A percentile compares a stretch with the other conserved stretches of the same genome.
Evolutionary conservation across 2,888 invertebrate genomes (phyloP).

Genomic region (Aplocera efformata): DNA sequence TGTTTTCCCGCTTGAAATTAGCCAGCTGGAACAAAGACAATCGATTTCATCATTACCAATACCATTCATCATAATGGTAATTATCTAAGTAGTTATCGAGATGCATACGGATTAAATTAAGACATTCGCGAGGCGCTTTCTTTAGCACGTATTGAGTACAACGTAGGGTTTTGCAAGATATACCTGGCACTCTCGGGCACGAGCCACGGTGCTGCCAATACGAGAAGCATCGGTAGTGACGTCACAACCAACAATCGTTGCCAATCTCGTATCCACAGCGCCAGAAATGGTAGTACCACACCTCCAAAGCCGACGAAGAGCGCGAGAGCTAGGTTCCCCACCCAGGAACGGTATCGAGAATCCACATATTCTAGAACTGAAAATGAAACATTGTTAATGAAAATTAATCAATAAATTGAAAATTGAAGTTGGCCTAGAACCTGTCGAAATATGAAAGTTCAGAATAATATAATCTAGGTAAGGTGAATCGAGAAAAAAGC

Average conservation of each 20-base stretch:
- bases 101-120: too few species aligned
- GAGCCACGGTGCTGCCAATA: constrained; percentile 42
- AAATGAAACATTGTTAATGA: constrained; percentile 2
- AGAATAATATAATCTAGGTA: too few species aligned
- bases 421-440: too few species aligned
- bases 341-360: constrained; percentile 53
- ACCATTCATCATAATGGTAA: too few species aligned
- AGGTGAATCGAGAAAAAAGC: too few species aligned
- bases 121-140: too few species aligned
- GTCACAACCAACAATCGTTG: constrained; percentile 44
- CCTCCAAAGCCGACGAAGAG: constrained; percentile 52
- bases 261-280: constrained; percentile 56
- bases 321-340: constrained; percentile 56
- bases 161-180: too few species aligned
- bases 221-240: constrained; percentile 48
- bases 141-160: too few species aligned
- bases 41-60: too few species aligned
- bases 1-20: constrained; percentile 43
- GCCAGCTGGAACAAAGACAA: constrained; percentile 44
- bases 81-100: too few species aligned
- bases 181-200: constrained; percentile 61
- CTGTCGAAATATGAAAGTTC: too few species aligned
- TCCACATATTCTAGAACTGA: constrained; percentile 63
- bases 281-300: constrained; percentile 48
- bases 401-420: background rate